Conservation (phyloP, 2,113 vertebrate genomes). For the Pelecanus crispus region DNA sequence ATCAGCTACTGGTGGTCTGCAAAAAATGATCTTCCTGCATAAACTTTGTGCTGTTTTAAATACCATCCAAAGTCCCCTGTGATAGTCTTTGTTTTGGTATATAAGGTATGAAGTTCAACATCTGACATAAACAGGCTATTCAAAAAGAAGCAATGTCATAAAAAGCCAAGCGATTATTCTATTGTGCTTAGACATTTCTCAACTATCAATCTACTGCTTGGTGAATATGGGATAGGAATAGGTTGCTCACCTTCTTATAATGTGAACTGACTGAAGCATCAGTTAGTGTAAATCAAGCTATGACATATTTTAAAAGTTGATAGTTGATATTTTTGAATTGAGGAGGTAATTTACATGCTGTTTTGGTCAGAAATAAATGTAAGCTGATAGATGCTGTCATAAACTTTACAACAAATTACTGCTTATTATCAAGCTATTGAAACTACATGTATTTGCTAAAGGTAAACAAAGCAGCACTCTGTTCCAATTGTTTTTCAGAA, state of each 20-base stretch:
- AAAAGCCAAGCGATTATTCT: background rate
- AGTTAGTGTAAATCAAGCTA: background rate
- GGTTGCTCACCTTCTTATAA: background rate
- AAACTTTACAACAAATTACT: background rate
- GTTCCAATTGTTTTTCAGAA: background rate
- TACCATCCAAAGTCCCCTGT: background rate
- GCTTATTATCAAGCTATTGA: background rate
- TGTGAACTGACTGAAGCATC: background rate
- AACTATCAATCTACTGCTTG: background rate
- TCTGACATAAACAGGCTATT: background rate
- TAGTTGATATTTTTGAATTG: background rate
- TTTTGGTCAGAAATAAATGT: background rate
- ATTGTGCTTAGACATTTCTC: background rate
- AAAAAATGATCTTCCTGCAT: background rate
- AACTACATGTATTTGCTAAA: background rate
- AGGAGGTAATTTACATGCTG: background rate
- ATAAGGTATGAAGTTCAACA: background rate
- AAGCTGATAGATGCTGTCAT: background rate
- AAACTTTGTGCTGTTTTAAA: background rate
- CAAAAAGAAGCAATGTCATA: background rate
- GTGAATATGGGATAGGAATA: background rate
- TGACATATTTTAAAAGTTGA: background rate
- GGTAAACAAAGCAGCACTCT: background rate
- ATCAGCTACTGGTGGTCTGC: background rate
- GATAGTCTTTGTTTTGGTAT: background rate